phyloP scores from a whole-genome alignment of 2,797 vertebrate genomes.

The Pseudopleuronectes americanus region DNA sequence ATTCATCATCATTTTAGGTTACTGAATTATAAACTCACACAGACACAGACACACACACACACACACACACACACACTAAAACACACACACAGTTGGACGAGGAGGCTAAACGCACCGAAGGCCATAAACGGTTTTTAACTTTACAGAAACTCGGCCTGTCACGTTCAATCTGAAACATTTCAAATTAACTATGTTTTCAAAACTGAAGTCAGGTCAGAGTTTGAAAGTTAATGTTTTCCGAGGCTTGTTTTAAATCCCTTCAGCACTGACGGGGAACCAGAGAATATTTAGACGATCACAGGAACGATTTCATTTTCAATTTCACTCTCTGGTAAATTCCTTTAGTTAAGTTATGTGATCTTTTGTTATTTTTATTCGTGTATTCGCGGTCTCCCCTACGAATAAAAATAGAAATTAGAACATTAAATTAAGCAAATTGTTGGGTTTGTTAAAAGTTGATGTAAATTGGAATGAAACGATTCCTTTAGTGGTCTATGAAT shows the following conservation, averaged over 20 bases:
- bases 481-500: conserved; percentile 12
- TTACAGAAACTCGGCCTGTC: conserved; percentile 26
- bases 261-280: not conserved
- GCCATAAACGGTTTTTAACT: conserved; percentile 25
- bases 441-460: too few species aligned
- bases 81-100: conserved; percentile 3
- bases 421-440: too few species aligned
- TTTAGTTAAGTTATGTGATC: too few species aligned
- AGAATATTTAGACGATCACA: not conserved
- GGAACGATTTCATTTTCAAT: too few species aligned
- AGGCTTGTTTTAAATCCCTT: not conserved
- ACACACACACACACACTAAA: conserved; percentile 16
- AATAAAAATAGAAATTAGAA: not conserved
- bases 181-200: conserved; percentile 4
- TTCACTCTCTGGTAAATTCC: too few species aligned
- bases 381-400: too few species aligned
- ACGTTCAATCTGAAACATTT: conserved; percentile 22
- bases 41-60: conserved; percentile 14
- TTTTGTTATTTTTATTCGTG: too few species aligned
- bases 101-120: conserved; percentile 9
- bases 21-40: conserved; percentile 3
- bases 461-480: not conserved
- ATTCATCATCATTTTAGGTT: not conserved
- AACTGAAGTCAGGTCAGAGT: conserved; percentile 1
- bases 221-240: conserved; percentile 10